Evolutionary conservation across 2,888 invertebrate genomes (phyloP), one percentile per base, ranked within the genome.

Genomic region (Sialis lutaria): DNA sequence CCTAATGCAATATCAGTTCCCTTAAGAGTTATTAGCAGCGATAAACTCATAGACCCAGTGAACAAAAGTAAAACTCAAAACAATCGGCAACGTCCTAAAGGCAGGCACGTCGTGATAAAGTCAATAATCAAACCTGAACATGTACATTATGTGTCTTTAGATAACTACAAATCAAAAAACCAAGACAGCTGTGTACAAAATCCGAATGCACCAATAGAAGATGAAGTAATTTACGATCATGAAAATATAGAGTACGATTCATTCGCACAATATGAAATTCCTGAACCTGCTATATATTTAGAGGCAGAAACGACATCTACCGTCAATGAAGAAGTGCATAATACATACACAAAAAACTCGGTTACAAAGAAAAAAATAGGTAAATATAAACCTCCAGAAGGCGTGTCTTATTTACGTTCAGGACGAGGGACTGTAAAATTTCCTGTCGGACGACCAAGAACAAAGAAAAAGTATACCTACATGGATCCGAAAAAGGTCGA

Each of bases 101-200:
- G 47, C 6, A 33, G 42, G 10, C 42, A n/a, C 35, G 37, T 47
- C 6, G n/a, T 47, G 6, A 47, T 47, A 10, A 47, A 47, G 37
- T 47, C 47, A 22, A n/a, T 47, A 22, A 42, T 47, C 4, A 47
- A 42, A 47, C 47, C 47, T 4, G 40, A 42, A 30, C 42, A 47
- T 35, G 37, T 47, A 3, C 40, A 42, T 39, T 45, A 45, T 37
- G 37, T 45, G 9, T 9, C 12, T 8, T 32, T 45, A 9, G 31
- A 37, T 9, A 39, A 40, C 40, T 8, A 31, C 39, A 39, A 44
- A 44, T 33, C 9, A 33, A 43, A 43, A 33, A 33, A 6, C n/a
- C 13, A 4, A 41, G 13, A 41, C 3, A n/a, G 1, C n/a, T 22
- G 5, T n/a, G n/a, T 6, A 30, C n/a, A 5, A 41, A 41, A 40